Conservation (phyloP, 2,888 invertebrate species). For the Gnatocerus cornutus region DNA sequence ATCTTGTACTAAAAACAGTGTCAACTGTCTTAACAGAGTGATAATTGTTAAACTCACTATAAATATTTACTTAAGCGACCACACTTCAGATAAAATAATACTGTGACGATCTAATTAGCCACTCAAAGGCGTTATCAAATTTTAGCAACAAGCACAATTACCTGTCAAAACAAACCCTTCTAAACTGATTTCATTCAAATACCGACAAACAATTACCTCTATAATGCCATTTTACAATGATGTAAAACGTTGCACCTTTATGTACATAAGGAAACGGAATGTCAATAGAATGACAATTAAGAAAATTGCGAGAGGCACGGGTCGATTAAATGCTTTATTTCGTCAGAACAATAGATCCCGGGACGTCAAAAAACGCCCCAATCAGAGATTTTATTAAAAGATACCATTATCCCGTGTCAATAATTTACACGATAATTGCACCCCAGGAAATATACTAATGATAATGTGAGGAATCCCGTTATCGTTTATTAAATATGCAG, state of each 20-base stretch:
- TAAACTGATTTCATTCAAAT: slow-evolving; percentile 36
- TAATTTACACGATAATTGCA: slow-evolving; percentile 35
- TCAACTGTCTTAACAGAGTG: slow-evolving; percentile 1
- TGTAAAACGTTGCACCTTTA: slow-evolving; percentile 44
- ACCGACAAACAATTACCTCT: slow-evolving; percentile 44
- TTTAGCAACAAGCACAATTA: slow-evolving; percentile 34
- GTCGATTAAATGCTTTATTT: slow-evolving; percentile 43
- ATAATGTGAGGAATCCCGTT: slow-evolving; percentile 2
- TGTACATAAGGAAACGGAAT: slow-evolving; percentile 43
- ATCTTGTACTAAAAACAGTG: slow-evolving; percentile 6
- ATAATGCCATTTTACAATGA: slow-evolving; percentile 37
- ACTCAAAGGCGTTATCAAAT: slow-evolving; percentile 20
- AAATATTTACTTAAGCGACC: background rate
- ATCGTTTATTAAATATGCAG: slow-evolving; percentile 20
- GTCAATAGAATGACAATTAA: slow-evolving; percentile 46
- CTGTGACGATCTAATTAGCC: slow-evolving; percentile 16
- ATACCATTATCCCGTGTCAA: slow-evolving; percentile 21
- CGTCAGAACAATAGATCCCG: slow-evolving; percentile 35
- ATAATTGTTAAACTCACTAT: background rate
- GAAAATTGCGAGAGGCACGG: slow-evolving; percentile 42
- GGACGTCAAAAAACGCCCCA: slow-evolving; percentile 33
- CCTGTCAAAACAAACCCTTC: slow-evolving; percentile 38
- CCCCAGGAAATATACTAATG: slow-evolving; percentile 10
- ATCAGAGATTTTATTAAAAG: slow-evolving; percentile 31
- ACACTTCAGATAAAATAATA: slow-evolving; percentile 9